Evolutionary conservation across 2,888 invertebrate species (phyloP), one percentile per base, ranked within the genome.

Genomic region (Parthenolecanium corni): DNA sequence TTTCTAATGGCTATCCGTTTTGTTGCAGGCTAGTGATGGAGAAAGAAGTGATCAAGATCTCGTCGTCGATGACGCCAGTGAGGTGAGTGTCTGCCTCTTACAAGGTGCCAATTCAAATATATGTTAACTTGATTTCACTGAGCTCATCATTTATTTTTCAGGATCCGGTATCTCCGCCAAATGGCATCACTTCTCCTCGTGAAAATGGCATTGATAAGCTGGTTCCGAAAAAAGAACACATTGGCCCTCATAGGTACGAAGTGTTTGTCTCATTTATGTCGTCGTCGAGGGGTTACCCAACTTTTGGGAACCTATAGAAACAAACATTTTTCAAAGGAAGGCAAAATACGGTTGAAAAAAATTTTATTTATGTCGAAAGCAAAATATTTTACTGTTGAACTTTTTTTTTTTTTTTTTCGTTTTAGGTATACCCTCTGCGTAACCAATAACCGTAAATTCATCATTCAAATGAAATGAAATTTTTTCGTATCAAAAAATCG

Each of bases 11-110:
- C 16, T 36, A 21, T 52, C 16, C n/a, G 16, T 62, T 53, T 16
- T 75, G n/a, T n/a, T n/a, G n/a, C n/a, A 83, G 82, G 85, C 85
- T 71, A 86, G 85, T 73, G 87, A 88, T 73, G 87, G 85, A 63
- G 88, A 87, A 72, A 89, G 89, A 73, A 86, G 85, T 72, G 90
- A 92, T 72, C 88, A 91, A 77, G 93, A 94, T 73, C 76, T 95
- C 69, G 94, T 95, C 66, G 94, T 95, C 24, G 95, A 95, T 74
- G 94, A 90, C 71, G 91, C 91, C 57, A 90, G 89, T 68, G 92
- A 93, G 64, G 66, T 66, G 49, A 23, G 66, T 64, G 23, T 38
- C 4, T 31, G 31, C 31, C 9, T 9, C 31, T n/a, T n/a, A n/a
- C n/a, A n/a, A n/a, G 21, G 9, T 38, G 44, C n/a, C 14, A 14